Evolutionary conservation across 1,140 invertebrate genomes (phyloP).

Genomic region (Euura saliciscinereae): DNA sequence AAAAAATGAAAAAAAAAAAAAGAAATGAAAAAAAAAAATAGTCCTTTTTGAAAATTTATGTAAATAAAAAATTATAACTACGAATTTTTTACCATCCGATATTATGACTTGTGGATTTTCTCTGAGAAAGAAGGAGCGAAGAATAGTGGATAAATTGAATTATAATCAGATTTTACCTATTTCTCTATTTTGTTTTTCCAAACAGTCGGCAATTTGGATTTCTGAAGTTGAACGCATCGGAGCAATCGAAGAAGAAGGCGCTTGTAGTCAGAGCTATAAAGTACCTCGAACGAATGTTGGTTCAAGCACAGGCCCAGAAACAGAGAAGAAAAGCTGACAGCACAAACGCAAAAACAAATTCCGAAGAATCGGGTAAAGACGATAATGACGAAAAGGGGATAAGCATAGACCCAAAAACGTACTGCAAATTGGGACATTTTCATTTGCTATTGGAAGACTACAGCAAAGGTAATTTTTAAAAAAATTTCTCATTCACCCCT

Average conservation of each 20-base stretch:
- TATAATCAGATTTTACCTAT: constrained; percentile 1
- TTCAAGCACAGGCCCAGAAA: constrained; percentile 73
- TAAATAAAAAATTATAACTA: too few relatives aligned
- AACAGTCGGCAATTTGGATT: constrained; percentile 87
- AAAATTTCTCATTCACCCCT: constrained; percentile 15
- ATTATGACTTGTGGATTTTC: too few relatives aligned
- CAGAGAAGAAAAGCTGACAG: constrained; percentile 53
- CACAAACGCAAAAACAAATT: constrained; percentile 55
- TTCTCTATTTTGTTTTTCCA: constrained; percentile 40
- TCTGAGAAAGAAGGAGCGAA: too few relatives aligned
- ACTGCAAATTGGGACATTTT: constrained; percentile 93
- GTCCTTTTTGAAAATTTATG: too few relatives aligned
- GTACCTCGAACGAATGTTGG: constrained; percentile 82
- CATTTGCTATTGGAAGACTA: constrained; percentile 90
- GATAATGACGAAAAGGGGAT: constrained; percentile 68
- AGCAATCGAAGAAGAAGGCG: constrained; percentile 77
- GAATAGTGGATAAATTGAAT: not conserved
- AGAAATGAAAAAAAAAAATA: too few relatives aligned
- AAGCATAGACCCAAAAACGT: constrained; percentile 87
- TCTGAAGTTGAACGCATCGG: constrained; percentile 75
- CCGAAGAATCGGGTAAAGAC: constrained; percentile 52
- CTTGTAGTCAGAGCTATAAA: constrained; percentile 83
- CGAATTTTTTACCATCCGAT: too few relatives aligned
- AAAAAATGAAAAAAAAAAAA: too few relatives aligned
- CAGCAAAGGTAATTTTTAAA: constrained; percentile 76